These are phyloP conservation scores for Cyrtodaria siliqua DNA, from an alignment of 2,888 invertebrate genomes.

Conservation along the genomic window DNA sequence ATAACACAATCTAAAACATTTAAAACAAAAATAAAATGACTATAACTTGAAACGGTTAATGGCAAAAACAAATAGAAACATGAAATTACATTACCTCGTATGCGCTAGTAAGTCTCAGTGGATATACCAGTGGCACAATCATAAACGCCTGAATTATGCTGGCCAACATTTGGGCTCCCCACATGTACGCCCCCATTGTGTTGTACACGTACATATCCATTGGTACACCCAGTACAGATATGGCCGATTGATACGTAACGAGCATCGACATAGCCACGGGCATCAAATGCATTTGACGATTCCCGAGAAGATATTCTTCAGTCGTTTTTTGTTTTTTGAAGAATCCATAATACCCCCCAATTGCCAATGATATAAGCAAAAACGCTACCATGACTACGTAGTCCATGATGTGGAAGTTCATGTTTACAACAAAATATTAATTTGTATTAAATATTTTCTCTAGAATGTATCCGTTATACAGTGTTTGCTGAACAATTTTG, in stretches of 20 bases:
- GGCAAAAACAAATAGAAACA: no score
- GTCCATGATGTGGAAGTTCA: constrained; percentile 46
- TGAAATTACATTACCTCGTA: constrained; percentile 75
- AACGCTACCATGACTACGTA: constrained; percentile 54
- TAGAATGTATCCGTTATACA: no score
- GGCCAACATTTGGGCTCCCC: constrained; percentile 45
- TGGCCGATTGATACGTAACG: constrained; percentile 75
- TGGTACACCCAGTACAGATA: constrained; percentile 70
- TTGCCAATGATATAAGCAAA: constrained; percentile 49
- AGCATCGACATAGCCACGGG: constrained; percentile 75
- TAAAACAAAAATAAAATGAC: no score
- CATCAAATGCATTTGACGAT: constrained; percentile 64
- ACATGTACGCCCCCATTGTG: constrained; percentile 57
- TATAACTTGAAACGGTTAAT: no score
- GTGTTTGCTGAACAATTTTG: no score
- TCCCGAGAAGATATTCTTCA: constrained; percentile 71
- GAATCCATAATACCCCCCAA: constrained; percentile 64
- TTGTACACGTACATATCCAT: constrained; percentile 69
- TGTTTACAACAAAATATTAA: no score
- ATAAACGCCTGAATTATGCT: constrained; percentile 55
- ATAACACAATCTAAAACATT: no score
- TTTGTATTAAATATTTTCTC: no score
- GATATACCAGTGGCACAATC: constrained; percentile 68
- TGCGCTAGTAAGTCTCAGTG: constrained; percentile 70
- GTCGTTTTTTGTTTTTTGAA: constrained; percentile 56